Base-by-base conservation (phyloP, 2,888 invertebrate species). In the Polymixis lichenea region DNA sequence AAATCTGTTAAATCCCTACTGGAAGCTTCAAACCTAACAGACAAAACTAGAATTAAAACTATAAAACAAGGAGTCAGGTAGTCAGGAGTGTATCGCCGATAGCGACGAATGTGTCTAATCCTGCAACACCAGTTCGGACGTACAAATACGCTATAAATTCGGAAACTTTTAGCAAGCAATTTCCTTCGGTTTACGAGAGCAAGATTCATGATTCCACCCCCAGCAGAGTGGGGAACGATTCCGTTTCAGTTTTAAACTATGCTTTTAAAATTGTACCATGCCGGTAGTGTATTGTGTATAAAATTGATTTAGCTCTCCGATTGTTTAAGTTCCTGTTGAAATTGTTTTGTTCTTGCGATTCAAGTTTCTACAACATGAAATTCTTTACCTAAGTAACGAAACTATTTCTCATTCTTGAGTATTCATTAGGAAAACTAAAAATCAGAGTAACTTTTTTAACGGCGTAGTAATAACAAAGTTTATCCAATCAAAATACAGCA, bases 121-220 rank as follows among this genome's bases (percentile, higher is more conserved):
- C 90, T 77, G 87, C 85, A 86, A 82, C 87, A 85, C 84, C 84
- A 86, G 77, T 82, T 86, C 87, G 87, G 87, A 90, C 90, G 90
- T 91, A 92, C 91, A 92, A 93, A 93, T 93, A 92, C 91, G 93
- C 93, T 90, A 95, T 96, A 95, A 95, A 95, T 95, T 93, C 92
- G 89, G 89, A 91, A 95, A 95, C 94, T 95, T 95, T 95, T 95
- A 94, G 94, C 94, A 92, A 93, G 95, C 95, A 95, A 95, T 95
- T 95, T 95, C 95, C 95, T 93, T 88, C 92, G 92, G 93, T 94
- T 94, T 93, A 92, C 93, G 90, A 91, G 93, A 91, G 90, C 91
- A 94, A 94, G 95, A 95, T 95, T 94, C 94, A 94, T 92, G 93
- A 91, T 90, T 87, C 89, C 86, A 88, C 87, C 87, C 86, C 71